phyloP scores from a whole-genome alignment of 2,797 vertebrate species.

The Cygnus olor region DNA sequence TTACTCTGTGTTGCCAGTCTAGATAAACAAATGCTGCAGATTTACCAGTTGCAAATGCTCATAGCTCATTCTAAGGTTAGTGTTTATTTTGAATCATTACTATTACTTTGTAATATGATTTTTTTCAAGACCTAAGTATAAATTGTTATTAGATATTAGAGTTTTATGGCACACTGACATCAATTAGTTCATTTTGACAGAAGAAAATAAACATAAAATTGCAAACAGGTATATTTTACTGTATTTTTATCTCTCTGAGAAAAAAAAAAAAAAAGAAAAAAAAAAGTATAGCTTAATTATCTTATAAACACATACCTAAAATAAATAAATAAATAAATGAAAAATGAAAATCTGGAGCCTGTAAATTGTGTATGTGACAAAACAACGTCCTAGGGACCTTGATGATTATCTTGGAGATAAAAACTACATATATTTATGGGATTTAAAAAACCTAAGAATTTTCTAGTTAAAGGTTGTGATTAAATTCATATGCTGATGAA shows the following conservation, averaged over 20 bases:
- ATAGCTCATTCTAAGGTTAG: neutral
- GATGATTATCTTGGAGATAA: neutral
- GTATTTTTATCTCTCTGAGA: neutral
- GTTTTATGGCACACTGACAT: neutral
- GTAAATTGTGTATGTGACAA: neutral
- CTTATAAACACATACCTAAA: neutral
- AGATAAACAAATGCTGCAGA: neutral
- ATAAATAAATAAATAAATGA: neutral
- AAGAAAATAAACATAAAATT: neutral
- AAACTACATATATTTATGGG: neutral
- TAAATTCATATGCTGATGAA: neutral
- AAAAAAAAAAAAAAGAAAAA: neutral
- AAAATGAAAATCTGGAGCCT: neutral
- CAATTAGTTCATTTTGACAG: neutral
- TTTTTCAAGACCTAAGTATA: neutral
- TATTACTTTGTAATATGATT: neutral
- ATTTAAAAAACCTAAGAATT: neutral
- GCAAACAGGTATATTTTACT: neutral
- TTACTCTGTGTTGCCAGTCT: neutral
- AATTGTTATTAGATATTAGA: neutral
- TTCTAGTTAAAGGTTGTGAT: neutral
- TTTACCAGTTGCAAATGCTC: neutral
- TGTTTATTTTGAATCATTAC: neutral
- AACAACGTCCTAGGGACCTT: neutral
- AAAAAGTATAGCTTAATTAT: neutral